Evolutionary conservation across 2,888 invertebrate species (phyloP).

Genomic region (Malthinus seriepunctatus): DNA sequence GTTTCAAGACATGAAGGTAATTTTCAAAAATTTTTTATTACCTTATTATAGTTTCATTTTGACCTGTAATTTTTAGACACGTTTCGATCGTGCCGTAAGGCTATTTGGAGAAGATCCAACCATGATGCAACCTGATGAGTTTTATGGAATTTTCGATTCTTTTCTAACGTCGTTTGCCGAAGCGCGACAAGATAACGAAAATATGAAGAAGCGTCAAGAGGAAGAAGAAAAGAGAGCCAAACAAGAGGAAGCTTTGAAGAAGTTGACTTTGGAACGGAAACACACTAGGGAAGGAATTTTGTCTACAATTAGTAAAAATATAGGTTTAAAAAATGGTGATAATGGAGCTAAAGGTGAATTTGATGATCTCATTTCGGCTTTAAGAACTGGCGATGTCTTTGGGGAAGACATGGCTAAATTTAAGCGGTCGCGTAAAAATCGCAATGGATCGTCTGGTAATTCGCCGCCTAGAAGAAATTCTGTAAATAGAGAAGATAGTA

Average conservation of each 20-base stretch:
- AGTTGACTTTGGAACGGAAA: conserved; percentile 85
- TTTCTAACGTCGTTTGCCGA: conserved; percentile 83
- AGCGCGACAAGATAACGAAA: conserved; percentile 87
- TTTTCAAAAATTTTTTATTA: conserved; percentile 39
- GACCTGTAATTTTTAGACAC: conserved; percentile 53
- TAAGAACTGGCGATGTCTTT: conserved; percentile 93
- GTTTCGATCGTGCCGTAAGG: conserved; percentile 86
- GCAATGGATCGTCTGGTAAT: conserved; percentile 61
- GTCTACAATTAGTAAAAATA: conserved; percentile 73
- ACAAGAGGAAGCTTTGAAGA: conserved; percentile 88
- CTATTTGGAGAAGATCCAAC: conserved; percentile 89
- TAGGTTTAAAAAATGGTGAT: conserved; percentile 67
- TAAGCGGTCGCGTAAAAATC: conserved; percentile 73
- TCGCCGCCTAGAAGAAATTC: conserved; percentile 67
- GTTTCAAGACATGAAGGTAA: conserved; percentile 93
- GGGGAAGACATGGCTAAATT: conserved; percentile 96
- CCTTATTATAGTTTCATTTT: neutral
- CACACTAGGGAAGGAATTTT: conserved; percentile 77
- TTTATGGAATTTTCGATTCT: conserved; percentile 90
- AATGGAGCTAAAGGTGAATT: conserved; percentile 83
- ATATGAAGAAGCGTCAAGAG: conserved; percentile 77
- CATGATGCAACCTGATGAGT: conserved; percentile 86
- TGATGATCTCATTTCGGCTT: conserved; percentile 92
- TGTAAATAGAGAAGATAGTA: conserved; percentile 68
- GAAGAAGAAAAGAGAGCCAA: conserved; percentile 88